Conservation (phyloP, 2,888 invertebrate genomes). For the Drosophila lacicola region DNA sequence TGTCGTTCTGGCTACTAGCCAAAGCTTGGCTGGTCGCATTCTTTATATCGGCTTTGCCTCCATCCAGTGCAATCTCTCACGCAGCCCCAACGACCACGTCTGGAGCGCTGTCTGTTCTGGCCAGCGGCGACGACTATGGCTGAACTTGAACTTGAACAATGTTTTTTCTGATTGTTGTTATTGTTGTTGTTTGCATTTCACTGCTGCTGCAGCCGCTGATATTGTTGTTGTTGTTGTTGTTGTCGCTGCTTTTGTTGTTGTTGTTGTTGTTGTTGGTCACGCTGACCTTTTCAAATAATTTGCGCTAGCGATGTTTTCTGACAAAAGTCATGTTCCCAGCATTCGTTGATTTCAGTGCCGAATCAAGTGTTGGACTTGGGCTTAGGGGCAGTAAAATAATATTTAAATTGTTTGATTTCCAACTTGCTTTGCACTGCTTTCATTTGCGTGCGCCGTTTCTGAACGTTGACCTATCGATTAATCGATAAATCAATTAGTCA, state of each 20-base stretch:
- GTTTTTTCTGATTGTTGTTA: conserved; percentile 42
- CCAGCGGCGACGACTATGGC: conserved; percentile 26
- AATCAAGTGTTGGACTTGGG: conserved; percentile 24
- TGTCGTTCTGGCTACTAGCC: conserved; percentile 67
- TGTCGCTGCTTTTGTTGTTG: conserved; percentile 10
- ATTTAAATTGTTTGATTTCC: conserved; percentile 4
- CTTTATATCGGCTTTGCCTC: conserved; percentile 63
- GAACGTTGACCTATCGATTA: conserved; percentile 2
- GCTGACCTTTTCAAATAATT: conserved; percentile 72
- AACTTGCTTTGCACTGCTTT: conserved; percentile 39
- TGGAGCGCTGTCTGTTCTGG: conserved; percentile 41
- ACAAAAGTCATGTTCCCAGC: conserved; percentile 74
- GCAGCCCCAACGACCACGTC: conserved; percentile 59
- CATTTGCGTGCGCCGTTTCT: not conserved
- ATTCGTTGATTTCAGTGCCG: conserved; percentile 55
- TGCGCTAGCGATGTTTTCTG: conserved; percentile 58
- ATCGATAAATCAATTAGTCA: conserved; percentile 2
- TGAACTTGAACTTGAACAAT: conserved; percentile 72
- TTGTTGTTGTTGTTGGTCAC: conserved; percentile 27
- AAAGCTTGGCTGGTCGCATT: conserved; percentile 49
- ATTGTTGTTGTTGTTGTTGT: conserved; percentile 9
- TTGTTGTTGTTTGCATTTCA: not conserved
- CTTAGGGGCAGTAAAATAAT: conserved; percentile 10
- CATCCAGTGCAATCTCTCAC: conserved; percentile 60
- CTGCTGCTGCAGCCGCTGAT: conserved; percentile 5